phyloP scores from a whole-genome alignment of 2,888 invertebrate species.

The Drosophila prolongata region DNA sequence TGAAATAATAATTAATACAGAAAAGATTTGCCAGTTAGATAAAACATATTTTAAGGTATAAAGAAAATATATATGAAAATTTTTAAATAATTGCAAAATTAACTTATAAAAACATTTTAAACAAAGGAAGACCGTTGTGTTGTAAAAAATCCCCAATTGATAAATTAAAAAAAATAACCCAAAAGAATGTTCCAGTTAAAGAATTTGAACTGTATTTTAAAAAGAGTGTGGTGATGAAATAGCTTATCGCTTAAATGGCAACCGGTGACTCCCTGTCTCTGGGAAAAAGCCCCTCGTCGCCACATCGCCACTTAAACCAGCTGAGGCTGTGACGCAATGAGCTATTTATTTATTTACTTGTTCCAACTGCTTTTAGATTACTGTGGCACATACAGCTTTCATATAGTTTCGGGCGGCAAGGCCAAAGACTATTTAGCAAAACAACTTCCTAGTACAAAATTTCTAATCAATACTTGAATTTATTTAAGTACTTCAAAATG shows the following conservation, averaged over 20 bases:
- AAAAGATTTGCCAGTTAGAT: too few relatives aligned
- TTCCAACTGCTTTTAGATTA: conserved; percentile 2
- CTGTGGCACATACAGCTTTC: neutral
- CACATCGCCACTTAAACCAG: neutral
- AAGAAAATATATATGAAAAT: too few relatives aligned
- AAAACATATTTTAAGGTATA: too few relatives aligned
- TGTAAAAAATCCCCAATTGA: too few relatives aligned
- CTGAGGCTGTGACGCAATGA: conserved; percentile 18
- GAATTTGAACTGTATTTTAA: conserved; percentile 13
- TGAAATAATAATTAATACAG: too few relatives aligned
- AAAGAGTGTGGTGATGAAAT: conserved; percentile 17
- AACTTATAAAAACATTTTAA: too few relatives aligned
- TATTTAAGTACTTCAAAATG: too few relatives aligned
- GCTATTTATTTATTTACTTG: conserved; percentile 11
- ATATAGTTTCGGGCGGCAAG: neutral
- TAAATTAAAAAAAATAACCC: neutral
- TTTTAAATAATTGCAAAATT: too few relatives aligned
- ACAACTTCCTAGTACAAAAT: neutral
- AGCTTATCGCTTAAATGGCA: conserved; percentile 22
- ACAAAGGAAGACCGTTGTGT: too few relatives aligned
- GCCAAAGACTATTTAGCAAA: neutral
- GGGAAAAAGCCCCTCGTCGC: conserved; percentile 12
- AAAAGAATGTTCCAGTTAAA: neutral
- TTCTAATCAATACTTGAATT: too few relatives aligned
- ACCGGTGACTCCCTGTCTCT: conserved; percentile 26